Base-by-base conservation (phyloP, 2,797 vertebrate genomes). In the Sciurus carolinensis region DNA sequence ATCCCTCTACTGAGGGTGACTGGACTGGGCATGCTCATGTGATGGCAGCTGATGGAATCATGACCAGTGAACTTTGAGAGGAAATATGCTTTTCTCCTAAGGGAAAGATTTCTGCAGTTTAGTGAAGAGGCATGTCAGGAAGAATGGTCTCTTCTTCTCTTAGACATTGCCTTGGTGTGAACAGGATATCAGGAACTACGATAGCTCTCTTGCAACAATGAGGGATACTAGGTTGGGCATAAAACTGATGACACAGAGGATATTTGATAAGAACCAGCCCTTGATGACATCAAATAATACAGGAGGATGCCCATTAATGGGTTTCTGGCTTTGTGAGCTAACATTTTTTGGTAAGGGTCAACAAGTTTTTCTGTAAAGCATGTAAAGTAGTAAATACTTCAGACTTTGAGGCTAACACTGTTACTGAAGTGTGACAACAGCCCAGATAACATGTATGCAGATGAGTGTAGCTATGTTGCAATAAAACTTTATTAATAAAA, bases 401-500 rank as follows among this genome's bases (percentile, higher is more conserved):
- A 75, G 36, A 22, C 22, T 85, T 72, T 85, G 17, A 75, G 52
- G 50, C 6, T 64, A 30, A 3, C 39, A 42, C 20, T 44, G 33
- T n/a, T n/a, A 66, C 26, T 79, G 4, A 44, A 47, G 20, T 24
- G 3, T 86, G 73, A 85, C 67, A 85, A 15, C 1, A 64, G 28
- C 33, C 7, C 3, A 79, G 69, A 73, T 22, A 85, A 62, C 52
- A 22, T 2, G 4, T 28, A 75, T 50, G 85, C 5, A 88, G 85
- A 77, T 73, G 18, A 73, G 7, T 26, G 15, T n/a, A 6, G 54
- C 14, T 94, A 33, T 50, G 39, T 73, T 64, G 15, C 42, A n/a
- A 24, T 89, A 62, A 83, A 73, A 92, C 52, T 82, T 86, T 72
- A 62, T 75, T 75, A 85, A 72, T 4, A n/a, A 33, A 93, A 64